These are phyloP conservation scores for Eristalis tenax DNA, from an alignment of 2,888 invertebrate species.

Conservation along the genomic window DNA sequence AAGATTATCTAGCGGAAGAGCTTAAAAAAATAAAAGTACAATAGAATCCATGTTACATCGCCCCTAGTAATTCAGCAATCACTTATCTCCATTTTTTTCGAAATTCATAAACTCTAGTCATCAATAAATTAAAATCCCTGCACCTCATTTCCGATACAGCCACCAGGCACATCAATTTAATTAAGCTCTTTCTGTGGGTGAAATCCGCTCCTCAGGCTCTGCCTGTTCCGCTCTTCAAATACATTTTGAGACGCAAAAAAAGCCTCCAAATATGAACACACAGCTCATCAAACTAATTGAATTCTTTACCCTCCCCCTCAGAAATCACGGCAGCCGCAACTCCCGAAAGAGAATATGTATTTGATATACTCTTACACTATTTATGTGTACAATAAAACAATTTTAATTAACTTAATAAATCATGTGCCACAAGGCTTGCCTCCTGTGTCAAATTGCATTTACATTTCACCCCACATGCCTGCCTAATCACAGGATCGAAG, in stretches of 20 bases:
- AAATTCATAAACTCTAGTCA: not conserved
- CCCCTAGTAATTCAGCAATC: not conserved
- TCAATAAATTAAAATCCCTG: slow-evolving; percentile 4
- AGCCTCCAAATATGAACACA: slow-evolving; percentile 30
- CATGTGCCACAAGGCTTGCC: slow-evolving; percentile 48
- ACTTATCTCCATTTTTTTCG: not conserved
- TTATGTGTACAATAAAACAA: slow-evolving; percentile 45
- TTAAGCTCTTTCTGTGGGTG: slow-evolving; percentile 31
- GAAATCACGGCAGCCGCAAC: not conserved
- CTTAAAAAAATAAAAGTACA: not conserved
- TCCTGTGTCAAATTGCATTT: slow-evolving; percentile 55
- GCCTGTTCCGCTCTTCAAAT: slow-evolving; percentile 20
- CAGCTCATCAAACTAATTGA: slow-evolving; percentile 39
- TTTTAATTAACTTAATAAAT: slow-evolving; percentile 71
- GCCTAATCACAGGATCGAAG: slow-evolving; percentile 38
- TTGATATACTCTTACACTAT: slow-evolving; percentile 40
- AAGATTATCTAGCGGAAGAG: not conserved
- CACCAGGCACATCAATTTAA: slow-evolving; percentile 38
- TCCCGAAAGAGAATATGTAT: slow-evolving; percentile 33
- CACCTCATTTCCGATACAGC: slow-evolving; percentile 6
- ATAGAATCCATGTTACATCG: not conserved
- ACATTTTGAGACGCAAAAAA: slow-evolving; percentile 24
- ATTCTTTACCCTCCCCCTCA: slow-evolving; percentile 19
- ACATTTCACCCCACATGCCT: slow-evolving; percentile 35
- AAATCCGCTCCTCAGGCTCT: slow-evolving; percentile 17